Conservation (phyloP, 2,797 vertebrate species). For the Cryptoprocta ferox region DNA sequence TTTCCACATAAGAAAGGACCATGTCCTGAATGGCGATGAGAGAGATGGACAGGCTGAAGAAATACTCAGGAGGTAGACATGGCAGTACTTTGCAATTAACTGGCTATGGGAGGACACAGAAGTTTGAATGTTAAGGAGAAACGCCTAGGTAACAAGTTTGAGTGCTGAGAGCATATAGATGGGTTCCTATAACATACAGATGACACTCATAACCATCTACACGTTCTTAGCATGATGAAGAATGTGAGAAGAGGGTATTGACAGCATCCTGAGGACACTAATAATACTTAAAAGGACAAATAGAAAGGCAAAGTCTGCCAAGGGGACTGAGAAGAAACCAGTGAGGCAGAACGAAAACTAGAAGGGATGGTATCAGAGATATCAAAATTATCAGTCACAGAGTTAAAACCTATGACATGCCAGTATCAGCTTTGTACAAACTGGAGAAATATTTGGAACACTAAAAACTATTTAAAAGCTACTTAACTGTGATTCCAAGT, state of each 20-base stretch:
- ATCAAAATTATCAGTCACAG: background rate
- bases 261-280: background rate
- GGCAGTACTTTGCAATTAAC: background rate
- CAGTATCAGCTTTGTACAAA: background rate
- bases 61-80: background rate
- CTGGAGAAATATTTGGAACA: background rate
- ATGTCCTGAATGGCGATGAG: background rate
- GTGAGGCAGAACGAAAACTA: background rate
- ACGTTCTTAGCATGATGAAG: background rate
- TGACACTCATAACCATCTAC: background rate
- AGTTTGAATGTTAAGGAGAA: background rate
- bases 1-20: background rate
- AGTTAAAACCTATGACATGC: background rate
- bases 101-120: background rate
- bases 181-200: background rate
- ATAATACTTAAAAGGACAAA: background rate
- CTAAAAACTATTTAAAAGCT: conserved; percentile 36
- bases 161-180: background rate
- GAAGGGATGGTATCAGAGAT: background rate
- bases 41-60: background rate
- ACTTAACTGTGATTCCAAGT: background rate
- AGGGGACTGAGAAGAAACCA: background rate
- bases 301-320: background rate
- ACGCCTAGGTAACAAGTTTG: background rate
- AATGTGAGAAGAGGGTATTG: background rate